A percentile compares a stretch with the other conserved stretches of the same genome.
phyloP scores from a whole-genome alignment of 2,797 vertebrate genomes.

The Notolabrus celidotus region DNA sequence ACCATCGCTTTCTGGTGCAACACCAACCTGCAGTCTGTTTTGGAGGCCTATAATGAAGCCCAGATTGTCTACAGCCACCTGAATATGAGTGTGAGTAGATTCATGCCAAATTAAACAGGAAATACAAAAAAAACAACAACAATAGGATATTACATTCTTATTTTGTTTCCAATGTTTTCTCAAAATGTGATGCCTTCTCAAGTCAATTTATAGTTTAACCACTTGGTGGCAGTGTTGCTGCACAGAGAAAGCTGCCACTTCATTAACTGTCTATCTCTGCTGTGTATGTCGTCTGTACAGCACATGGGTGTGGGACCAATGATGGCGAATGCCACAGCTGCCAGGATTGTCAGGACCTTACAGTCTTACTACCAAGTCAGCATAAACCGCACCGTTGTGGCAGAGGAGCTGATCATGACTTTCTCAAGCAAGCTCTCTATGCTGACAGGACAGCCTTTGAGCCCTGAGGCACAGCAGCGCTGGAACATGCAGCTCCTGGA shows the following conservation, averaged over 20 bases:
- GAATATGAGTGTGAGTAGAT: constrained; percentile 76
- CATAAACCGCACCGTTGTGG: constrained; percentile 52
- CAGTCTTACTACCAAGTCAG: constrained; percentile 68
- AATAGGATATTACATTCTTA: not conserved
- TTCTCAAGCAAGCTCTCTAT: constrained; percentile 40
- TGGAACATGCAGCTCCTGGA: constrained; percentile 67
- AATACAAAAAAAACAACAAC: not conserved
- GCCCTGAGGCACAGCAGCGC: constrained; percentile 44
- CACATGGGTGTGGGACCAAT: constrained; percentile 51
- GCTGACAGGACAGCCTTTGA: constrained; percentile 54
- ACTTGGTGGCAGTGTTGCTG: constrained; percentile 80
- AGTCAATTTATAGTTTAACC: constrained; percentile 40
- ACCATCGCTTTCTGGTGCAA: constrained; percentile 77
- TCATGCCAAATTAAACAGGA: not conserved
- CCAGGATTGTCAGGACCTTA: constrained; percentile 67
- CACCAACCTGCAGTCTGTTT: constrained; percentile 63
- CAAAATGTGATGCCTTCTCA: not conserved
- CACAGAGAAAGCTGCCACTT: constrained; percentile 20
- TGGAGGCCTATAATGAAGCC: constrained; percentile 42
- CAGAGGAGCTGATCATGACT: constrained; percentile 53
- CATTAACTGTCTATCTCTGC: constrained; percentile 26
- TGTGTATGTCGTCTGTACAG: constrained; percentile 64
- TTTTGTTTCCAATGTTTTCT: constrained; percentile 4
- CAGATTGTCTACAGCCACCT: constrained; percentile 20
- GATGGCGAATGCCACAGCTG: constrained; percentile 61